Evolutionary conservation across 2,113 vertebrate species (phyloP), one percentile per base, ranked within the genome.

Genomic region (Cebus imitator): DNA sequence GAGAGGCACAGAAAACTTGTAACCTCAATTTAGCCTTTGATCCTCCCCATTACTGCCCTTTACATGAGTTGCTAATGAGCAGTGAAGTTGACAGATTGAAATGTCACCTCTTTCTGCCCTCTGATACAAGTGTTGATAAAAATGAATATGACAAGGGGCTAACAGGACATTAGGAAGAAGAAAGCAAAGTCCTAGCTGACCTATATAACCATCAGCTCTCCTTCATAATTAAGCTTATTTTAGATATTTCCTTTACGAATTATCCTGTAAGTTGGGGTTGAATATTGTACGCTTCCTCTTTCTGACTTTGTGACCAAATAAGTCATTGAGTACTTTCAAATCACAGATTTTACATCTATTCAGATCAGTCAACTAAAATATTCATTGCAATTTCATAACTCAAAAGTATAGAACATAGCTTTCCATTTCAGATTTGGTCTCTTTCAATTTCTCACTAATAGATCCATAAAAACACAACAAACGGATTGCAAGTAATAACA

Each of bases 71-170:
- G 87, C 84, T 96, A 95, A 97, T 97, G 87, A 97, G 92, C 37
- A 96, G 70, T 87, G 87, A 95, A 95, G 87, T 81, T 97, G 96
- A 90, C 90, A 97, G 96, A 95, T 97, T 96, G 94, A 98, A 98
- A 97, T 97, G 78, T 91, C 96, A 93, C 78, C 87, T 96, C 95
- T 96, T 91, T 94, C 86, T 89, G 88, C 61, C 96, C 91, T 89
- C 43, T 86, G 45, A 91, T 82, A 76, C 75, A 93, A 86, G 83
- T 95, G 91, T 89, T 95, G 94, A 98, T 95, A 87, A 97, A 88
- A 84, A 93, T 61, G 48, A 94, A 76, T 95, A 95, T 95, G 89
- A 96, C 85, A 94, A 97, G 82, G 43, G 55, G 64, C 61, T 91
- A 89, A 93, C 61, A 92, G 89, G 40, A 93, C 52, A 95, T 75